phyloP scores from a whole-genome alignment of 2,888 invertebrate genomes.

The Zaprionus lineosus region DNA sequence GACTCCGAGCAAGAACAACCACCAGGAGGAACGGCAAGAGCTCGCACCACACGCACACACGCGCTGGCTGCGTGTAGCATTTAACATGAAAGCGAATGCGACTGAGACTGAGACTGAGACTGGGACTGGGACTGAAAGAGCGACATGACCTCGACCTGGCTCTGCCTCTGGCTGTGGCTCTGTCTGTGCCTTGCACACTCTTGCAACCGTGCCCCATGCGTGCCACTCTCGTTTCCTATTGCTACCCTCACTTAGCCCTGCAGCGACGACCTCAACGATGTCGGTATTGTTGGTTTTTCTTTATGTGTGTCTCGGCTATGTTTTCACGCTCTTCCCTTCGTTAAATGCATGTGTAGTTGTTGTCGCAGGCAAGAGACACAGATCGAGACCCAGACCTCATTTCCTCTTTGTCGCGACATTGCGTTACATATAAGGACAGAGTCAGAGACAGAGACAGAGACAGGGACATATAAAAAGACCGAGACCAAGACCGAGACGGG shows the following conservation, averaged over 20 bases:
- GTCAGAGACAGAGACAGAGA: too few species aligned
- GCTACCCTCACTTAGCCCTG: slow-evolving; percentile 58
- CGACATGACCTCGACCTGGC: slow-evolving; percentile 71
- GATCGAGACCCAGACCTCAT: slow-evolving; percentile 68
- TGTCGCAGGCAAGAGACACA: slow-evolving; percentile 27
- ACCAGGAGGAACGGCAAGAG: slow-evolving; percentile 42
- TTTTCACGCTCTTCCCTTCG: slow-evolving; percentile 59
- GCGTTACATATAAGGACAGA: slow-evolving; percentile 65
- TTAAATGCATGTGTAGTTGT: slow-evolving; percentile 20
- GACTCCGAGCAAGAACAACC: slow-evolving; percentile 47
- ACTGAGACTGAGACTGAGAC: slow-evolving; percentile 75
- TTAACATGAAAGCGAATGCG: slow-evolving; percentile 37
- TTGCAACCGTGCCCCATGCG: slow-evolving; percentile 71
- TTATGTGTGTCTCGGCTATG: slow-evolving; percentile 28
- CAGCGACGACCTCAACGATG: slow-evolving; percentile 51
- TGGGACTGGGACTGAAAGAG: too few species aligned
- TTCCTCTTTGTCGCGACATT: slow-evolving; percentile 79
- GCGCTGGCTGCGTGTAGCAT: slow-evolving; percentile 52
- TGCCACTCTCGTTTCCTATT: slow-evolving; percentile 64
- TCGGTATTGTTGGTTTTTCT: slow-evolving; percentile 58
- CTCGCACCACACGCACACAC: slow-evolving; percentile 55
- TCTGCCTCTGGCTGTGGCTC: slow-evolving; percentile 30
- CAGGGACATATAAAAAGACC: too few species aligned
- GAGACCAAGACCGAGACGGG: too few species aligned
- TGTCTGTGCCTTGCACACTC: slow-evolving; percentile 60